Base-by-base conservation (phyloP, 2,797 vertebrate species). In the Enteromius anoplus region DNA sequence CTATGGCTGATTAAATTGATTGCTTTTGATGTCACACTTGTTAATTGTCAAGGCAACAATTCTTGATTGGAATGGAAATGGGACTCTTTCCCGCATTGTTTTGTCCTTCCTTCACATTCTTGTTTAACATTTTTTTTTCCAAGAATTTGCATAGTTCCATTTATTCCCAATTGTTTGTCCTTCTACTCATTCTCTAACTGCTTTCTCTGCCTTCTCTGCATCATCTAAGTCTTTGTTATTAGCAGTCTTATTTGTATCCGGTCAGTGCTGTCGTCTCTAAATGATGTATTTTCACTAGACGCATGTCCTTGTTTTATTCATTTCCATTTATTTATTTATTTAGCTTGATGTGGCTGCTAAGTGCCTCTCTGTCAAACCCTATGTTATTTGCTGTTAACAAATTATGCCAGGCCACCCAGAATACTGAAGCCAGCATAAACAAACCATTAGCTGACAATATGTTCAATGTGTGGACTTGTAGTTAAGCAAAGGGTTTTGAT, bases 351-450 rank as follows among this genome's bases (percentile, higher is more conserved):
- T 72, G 82, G 80, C 85, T 60, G 73, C 87, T 86, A 87, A 89
- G 87, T 88, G 88, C 82, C 80, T 85, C 68, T 85, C 80, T 86
- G 83, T 88, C 82, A 79, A 89, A 85, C 84, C 68, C 79, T 85
- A 82, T 78, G 85, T 71, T 86, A 68, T 85, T 85, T 83, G 86
- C 80, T 73, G 58, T 66, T 79, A 78, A 86, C 84, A 87, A 89
- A 88, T 86, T 89, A 89, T 21, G 68, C 47, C 66, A 69, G 76
- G 84, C 79, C 69, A 80, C 82, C 73, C 84, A 86, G 86, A 87
- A 87, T 84, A 75, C 80, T 86, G 77, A 88, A 87, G 85, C 84
- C 78, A 85, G 85, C 87, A 88, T 84, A 88, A 88, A 89, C 88
- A 88, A 87, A 83, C 84, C 85, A 89, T 88, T 87, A 88, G 80